Evolutionary conservation across 1,140 invertebrate species (phyloP).

Genomic region (Lepidurus packardi): DNA sequence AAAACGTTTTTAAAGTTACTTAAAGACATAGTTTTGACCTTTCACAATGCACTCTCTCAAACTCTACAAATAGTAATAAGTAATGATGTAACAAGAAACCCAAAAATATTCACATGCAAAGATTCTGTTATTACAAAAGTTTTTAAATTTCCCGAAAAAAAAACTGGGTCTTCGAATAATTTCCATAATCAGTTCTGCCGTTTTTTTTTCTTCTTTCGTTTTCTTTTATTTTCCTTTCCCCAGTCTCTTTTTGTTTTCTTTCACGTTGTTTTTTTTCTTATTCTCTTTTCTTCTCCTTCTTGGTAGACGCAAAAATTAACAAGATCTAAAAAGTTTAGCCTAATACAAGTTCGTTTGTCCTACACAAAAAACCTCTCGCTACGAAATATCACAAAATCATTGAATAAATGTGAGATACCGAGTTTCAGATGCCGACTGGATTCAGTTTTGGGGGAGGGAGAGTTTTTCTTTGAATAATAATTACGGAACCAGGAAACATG

Average conservation of each 20-base stretch:
- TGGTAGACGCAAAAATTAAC: constrained; percentile 22
- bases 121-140: constrained; percentile 1
- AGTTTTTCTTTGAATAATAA: constrained; percentile 8
- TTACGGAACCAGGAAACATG: constrained; percentile 21
- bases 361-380: constrained; percentile 16
- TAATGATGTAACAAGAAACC: neutral
- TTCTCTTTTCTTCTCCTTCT: neutral
- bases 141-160: neutral
- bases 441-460: constrained; percentile 17
- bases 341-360: neutral
- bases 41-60: neutral
- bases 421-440: constrained; percentile 21
- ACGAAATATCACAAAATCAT: constrained; percentile 22
- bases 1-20: neutral
- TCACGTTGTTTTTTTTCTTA: neutral
- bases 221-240: neutral
- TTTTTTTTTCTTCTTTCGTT: neutral
- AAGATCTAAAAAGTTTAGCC: constrained; percentile 19
- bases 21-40: constrained; percentile 5
- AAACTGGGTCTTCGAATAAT: neutral
- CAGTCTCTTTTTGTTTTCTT: neutral
- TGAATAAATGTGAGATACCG: constrained; percentile 22
- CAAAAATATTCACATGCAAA: constrained; percentile 14
- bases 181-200: neutral
- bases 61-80: constrained; percentile 12